Conservation (phyloP, 2,888 invertebrate genomes). For the Callimorpha dominula region DNA sequence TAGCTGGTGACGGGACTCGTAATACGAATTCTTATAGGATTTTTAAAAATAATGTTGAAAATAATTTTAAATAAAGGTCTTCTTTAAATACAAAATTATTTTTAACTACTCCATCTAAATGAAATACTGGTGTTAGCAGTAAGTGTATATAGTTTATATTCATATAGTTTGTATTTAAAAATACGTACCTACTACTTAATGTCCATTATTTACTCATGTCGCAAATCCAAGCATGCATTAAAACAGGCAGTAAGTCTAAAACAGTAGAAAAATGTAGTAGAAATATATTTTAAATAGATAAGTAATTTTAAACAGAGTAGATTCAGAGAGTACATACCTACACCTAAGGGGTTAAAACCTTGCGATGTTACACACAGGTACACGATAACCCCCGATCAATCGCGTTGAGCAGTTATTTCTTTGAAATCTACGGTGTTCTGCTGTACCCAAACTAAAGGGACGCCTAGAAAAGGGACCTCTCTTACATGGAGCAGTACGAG, state of each 20-base stretch:
- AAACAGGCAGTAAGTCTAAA: background rate
- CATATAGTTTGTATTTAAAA: too few species aligned
- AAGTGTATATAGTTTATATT: too few species aligned
- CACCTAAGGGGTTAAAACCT: conserved; percentile 26
- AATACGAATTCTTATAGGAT: too few species aligned
- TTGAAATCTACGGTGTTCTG: conserved; percentile 24
- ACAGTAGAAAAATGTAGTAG: background rate
- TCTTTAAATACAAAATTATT: too few species aligned
- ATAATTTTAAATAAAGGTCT: too few species aligned
- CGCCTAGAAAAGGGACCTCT: conserved; percentile 20
- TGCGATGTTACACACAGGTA: conserved; percentile 33
- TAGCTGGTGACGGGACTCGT: too few species aligned
- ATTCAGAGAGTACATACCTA: background rate
- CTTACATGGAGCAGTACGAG: background rate
- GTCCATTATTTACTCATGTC: too few species aligned
- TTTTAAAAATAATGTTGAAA: too few species aligned
- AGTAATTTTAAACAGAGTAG: background rate
- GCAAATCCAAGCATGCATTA: too few species aligned
- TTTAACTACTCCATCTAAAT: too few species aligned
- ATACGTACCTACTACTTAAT: too few species aligned
- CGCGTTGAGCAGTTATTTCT: conserved; percentile 27
- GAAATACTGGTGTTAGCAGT: too few species aligned
- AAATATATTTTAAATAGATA: background rate
- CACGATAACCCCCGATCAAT: conserved; percentile 43
- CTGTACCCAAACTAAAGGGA: conserved; percentile 31